Evolutionary conservation across 2,797 vertebrate species (phyloP).

Genomic region (Bradypodion ventrale): DNA sequence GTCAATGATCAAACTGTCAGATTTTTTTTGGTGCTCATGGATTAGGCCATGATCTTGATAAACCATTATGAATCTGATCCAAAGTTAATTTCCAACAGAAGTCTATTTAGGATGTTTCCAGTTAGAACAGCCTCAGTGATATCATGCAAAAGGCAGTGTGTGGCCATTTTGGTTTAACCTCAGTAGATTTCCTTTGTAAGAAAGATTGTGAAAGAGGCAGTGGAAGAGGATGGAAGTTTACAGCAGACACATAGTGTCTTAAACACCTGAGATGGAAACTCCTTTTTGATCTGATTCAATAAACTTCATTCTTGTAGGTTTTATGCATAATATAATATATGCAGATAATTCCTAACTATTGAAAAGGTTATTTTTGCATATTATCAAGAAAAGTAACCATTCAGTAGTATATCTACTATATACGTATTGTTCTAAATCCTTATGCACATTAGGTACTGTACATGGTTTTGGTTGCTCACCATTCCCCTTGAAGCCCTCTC

Average conservation of each 20-base stretch:
- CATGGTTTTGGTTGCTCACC: too few species aligned
- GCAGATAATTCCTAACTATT: background rate
- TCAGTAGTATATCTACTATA: background rate
- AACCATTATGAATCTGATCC: background rate
- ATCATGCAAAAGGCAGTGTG: background rate
- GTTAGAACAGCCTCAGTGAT: background rate
- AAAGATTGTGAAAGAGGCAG: background rate
- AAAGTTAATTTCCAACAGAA: background rate
- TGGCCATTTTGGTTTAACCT: background rate
- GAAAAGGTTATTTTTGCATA: background rate
- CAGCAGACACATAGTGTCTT: background rate
- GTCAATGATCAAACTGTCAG: background rate
- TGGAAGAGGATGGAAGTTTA: background rate
- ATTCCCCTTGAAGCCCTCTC: too few species aligned
- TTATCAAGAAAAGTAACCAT: background rate
- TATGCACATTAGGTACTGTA: too few species aligned
- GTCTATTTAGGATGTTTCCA: background rate
- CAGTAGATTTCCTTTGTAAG: background rate
- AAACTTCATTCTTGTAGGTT: background rate
- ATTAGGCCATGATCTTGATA: background rate
- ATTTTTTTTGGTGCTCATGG: background rate
- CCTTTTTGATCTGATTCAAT: background rate
- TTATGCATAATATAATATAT: background rate
- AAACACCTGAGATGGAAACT: background rate
- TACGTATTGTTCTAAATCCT: background rate